A percentile compares a stretch with the other conserved stretches of the same genome.
These are phyloP conservation scores for human (Homo sapiens) DNA, from an alignment of 2,113 vertebrate species.

Conservation along the genomic window GRCh38 chr15:87306501-87307000, in stretches of 20 bases:
- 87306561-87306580: neutral
- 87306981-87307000: neutral
- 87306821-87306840: neutral
- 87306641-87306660: neutral
- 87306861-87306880: neutral
- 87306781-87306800: neutral
- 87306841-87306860: neutral
- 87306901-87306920: neutral
- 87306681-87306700: neutral
- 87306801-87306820: neutral
- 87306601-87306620: neutral
- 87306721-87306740: neutral
- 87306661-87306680: constrained; percentile 5
- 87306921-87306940: neutral
- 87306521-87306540: neutral
- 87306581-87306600: neutral
- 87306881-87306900: neutral
- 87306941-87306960: neutral
- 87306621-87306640: neutral
- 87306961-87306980: neutral
- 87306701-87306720: neutral
- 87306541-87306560: neutral
- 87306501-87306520: neutral
- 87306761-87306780: neutral
- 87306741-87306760: neutral